Evolutionary conservation across 2,888 invertebrate genomes (phyloP), one percentile per base, ranked within the genome.

Genomic region (Magallana nippona): DNA sequence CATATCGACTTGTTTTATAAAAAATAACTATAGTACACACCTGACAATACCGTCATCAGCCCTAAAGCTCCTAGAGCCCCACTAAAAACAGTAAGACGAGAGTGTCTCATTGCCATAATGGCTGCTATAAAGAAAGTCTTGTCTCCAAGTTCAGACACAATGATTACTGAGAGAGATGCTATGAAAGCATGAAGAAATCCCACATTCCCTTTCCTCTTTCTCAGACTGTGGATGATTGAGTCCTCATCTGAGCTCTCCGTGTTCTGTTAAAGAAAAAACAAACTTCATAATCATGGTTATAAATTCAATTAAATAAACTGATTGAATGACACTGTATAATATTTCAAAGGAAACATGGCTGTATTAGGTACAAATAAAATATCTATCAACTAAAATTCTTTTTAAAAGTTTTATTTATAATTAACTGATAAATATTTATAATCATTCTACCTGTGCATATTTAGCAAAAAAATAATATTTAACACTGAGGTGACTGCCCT

Each of bases 41-140:
- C 96, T 94, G 98, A 98, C 84, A 99, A 95, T 84, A 98, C 95
- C 32, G 98, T 99, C 99, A 99, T 99, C 88, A 98, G 95, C 32
- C 97, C 96, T 84, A 99, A 95, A 0, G 99, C 99, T 19, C 96
- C 96, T 92, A 99, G 98, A 3, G 99, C 99, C 80, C 99, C 99
- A 79, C 96, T 95, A 94, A 99, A 98, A 44, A 99, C 98, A 81
- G 97, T 97, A 27, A 98, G 93, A 89, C 99, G 95, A 22, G 99
- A 97, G 95, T 99, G 98, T 92, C 98, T 96, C 99, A 99, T 99
- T 1, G 99, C 98, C 99, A 99, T 98, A 88, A 99, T 99, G 89
- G 99, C 99, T 56, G 99, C 99, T 92, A 99, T 99, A 95, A 99
- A 99, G 95, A 99, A 99, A 13, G 99, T 99, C 95, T 99, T 99